Conservation (phyloP, 2,797 vertebrate species). For the Novumbra hubbsi region DNA sequence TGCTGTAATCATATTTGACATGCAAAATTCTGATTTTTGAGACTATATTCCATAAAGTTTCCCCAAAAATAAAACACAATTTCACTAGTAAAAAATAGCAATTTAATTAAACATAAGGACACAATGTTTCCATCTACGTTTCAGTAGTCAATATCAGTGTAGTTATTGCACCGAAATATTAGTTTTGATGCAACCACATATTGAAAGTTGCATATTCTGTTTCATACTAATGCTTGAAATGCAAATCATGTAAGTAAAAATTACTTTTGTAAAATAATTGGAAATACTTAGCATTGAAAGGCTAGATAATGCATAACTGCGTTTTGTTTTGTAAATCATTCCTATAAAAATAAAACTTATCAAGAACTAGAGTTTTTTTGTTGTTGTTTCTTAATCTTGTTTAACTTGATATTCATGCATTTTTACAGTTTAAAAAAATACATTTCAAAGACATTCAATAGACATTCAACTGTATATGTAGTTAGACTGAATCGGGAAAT, state of each 20-base stretch:
- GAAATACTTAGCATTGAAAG: conserved; percentile 48
- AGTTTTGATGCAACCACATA: conserved; percentile 24
- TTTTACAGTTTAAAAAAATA: not conserved
- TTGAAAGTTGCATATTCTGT: conserved; percentile 30
- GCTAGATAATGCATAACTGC: conserved; percentile 61
- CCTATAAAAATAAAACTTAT: conserved; percentile 70
- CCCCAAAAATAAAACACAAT: conserved; percentile 10
- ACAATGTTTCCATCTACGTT: not conserved
- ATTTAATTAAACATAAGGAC: not conserved
- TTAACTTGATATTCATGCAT: not conserved
- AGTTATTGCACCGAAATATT: conserved; percentile 1
- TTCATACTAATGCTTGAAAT: conserved; percentile 40
- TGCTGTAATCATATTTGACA: conserved; percentile 43
- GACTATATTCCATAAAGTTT: conserved; percentile 36
- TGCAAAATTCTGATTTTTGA: conserved; percentile 39
- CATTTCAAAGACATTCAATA: not conserved
- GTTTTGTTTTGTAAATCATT: conserved; percentile 76
- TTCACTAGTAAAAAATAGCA: conserved; percentile 1
- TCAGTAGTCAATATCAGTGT: not conserved
- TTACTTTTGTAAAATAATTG: conserved; percentile 36
- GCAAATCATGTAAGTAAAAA: conserved; percentile 24
- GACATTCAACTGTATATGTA: not conserved
- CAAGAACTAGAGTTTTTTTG: conserved; percentile 5
- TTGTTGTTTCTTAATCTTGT: not conserved
- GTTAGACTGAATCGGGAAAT: not conserved